Conservation (phyloP, 2,797 vertebrate genomes). For the Amblyraja radiata region DNA sequence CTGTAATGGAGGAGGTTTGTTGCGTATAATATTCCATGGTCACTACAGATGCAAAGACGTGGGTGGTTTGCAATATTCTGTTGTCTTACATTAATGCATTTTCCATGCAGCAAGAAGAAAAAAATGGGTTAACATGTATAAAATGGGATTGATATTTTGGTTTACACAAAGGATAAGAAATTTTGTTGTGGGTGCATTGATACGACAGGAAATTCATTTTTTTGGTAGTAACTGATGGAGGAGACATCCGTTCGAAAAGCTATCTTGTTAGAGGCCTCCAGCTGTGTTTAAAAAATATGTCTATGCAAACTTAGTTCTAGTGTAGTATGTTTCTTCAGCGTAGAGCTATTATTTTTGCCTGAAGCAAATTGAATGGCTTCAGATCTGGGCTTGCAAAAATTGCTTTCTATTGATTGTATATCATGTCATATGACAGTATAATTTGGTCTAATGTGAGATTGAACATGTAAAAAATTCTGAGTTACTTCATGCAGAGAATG, state of each 20-base stretch:
- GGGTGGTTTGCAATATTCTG: not conserved
- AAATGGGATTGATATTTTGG: not conserved
- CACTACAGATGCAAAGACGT: not conserved
- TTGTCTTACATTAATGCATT: not conserved
- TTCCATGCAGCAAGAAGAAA: not conserved
- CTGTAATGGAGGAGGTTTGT: slow-evolving; percentile 2
- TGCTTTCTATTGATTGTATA: not conserved
- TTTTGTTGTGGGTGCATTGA: not conserved
- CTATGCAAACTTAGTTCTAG: not conserved
- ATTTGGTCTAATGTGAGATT: not conserved
- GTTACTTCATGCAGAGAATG: not conserved
- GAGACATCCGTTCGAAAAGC: not conserved
- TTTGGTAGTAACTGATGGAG: not conserved
- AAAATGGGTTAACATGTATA: slow-evolving; percentile 2
- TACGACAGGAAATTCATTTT: not conserved
- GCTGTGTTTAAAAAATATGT: too few species aligned
- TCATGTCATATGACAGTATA: not conserved
- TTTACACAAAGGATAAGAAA: not conserved
- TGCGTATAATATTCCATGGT: slow-evolving; percentile 32
- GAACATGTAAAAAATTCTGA: not conserved
- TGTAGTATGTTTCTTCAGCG: not conserved
- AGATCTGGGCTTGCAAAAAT: not conserved
- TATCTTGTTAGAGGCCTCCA: not conserved
- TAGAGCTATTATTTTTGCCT: not conserved
- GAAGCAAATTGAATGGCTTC: not conserved